phyloP scores from a whole-genome alignment of 2,797 vertebrate genomes.

The Lycodopsis pacificus region DNA sequence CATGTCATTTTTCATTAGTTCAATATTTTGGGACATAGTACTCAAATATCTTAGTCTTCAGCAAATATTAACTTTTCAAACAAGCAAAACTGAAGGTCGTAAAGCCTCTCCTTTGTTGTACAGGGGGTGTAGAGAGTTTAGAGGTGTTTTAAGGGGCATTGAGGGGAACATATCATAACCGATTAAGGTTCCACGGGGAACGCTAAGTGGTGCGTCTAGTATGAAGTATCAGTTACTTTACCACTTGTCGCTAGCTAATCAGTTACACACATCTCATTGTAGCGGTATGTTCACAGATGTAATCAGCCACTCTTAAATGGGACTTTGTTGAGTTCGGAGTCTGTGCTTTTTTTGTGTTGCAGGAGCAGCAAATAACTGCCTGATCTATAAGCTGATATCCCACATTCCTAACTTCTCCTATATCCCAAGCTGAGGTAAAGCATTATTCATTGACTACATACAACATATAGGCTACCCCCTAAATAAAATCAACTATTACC shows the following conservation, averaged over 20 bases:
- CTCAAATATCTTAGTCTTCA: background rate
- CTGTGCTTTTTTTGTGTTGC: conserved; percentile 48
- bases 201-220: conserved; percentile 38
- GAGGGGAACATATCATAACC: conserved; percentile 42
- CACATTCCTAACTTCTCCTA: conserved; percentile 77
- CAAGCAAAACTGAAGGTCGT: background rate
- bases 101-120: background rate
- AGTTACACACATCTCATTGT: conserved; percentile 82
- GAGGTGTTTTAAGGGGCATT: conserved; percentile 25
- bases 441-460: conserved; percentile 58
- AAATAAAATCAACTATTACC: background rate
- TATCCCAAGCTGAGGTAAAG: conserved; percentile 58
- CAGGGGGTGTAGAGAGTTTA: background rate
- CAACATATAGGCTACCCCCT: background rate
- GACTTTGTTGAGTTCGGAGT: conserved; percentile 71
- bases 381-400: conserved; percentile 78
- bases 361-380: conserved; percentile 46
- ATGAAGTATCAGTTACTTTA: conserved; percentile 67
- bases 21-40: background rate
- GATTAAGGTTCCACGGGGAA: conserved; percentile 40
- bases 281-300: conserved; percentile 79
- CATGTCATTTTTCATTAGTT: conserved; percentile 1
- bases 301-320: conserved; percentile 76
- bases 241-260: conserved; percentile 71
- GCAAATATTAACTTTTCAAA: background rate